phyloP scores from a whole-genome alignment of 2,797 vertebrate species.

The Schizopygopsis pylzovi region DNA sequence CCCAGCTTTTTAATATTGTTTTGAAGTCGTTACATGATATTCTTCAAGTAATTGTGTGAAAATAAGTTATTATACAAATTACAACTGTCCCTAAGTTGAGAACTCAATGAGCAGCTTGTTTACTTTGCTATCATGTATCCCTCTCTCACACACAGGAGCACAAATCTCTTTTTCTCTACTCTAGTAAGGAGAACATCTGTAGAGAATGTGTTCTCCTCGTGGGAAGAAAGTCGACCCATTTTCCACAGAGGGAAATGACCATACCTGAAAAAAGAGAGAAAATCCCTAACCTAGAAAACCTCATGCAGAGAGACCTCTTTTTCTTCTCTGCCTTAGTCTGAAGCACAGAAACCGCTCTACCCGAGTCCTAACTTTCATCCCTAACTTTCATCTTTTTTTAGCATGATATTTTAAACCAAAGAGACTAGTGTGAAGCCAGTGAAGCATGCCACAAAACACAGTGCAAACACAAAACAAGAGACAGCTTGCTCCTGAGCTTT shows the following conservation, averaged over 20 bases:
- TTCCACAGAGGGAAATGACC: constrained; percentile 55
- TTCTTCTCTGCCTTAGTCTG: constrained; percentile 12
- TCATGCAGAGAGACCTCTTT: constrained; percentile 30
- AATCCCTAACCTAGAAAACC: constrained; percentile 50
- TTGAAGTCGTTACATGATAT: too few relatives aligned
- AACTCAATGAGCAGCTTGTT: not conserved
- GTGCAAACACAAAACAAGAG: not conserved
- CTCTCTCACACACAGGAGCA: not conserved
- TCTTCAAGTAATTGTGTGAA: too few relatives aligned
- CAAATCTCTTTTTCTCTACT: not conserved
- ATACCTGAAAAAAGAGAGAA: constrained; percentile 53
- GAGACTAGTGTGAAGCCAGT: constrained; percentile 17
- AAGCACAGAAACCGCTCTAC: not conserved
- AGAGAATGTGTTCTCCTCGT: constrained; percentile 39
- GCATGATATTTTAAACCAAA: constrained; percentile 22
- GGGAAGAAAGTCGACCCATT: constrained; percentile 56
- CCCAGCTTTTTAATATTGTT: too few relatives aligned
- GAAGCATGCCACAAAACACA: constrained; percentile 6
- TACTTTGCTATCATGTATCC: not conserved
- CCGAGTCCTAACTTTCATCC: not conserved
- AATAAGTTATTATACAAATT: not conserved
- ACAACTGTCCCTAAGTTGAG: not conserved
- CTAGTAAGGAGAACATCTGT: constrained; percentile 32
- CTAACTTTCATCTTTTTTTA: constrained; percentile 16
- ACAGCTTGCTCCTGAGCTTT: not conserved